Percentiles rank a stretch among this genome's conserved stretches.
phyloP scores from a whole-genome alignment of 2,113 vertebrate species.

The Okapia johnstoni region DNA sequence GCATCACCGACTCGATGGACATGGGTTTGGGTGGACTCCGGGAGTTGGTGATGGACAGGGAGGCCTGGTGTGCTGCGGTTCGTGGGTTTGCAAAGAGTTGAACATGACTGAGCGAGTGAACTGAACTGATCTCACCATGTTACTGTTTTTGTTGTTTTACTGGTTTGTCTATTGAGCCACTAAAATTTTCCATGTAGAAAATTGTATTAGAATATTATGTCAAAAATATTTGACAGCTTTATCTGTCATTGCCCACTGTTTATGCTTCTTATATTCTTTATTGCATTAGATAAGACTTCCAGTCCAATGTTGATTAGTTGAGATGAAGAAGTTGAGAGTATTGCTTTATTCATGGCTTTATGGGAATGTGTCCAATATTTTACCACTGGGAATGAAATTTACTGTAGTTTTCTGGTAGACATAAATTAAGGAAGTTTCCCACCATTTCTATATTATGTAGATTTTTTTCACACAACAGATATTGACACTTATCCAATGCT shows the following conservation, averaged over 20 bases:
- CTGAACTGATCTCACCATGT: neutral
- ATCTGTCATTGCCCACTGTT: neutral
- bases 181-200: neutral
- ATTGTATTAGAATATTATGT: neutral
- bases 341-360: neutral
- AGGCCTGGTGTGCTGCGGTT: neutral
- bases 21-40: neutral
- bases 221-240: neutral
- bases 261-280: neutral
- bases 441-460: neutral
- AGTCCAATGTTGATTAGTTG: neutral
- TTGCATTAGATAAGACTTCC: neutral
- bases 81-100: neutral
- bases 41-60: neutral
- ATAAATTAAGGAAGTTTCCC: neutral
- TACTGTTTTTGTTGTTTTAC: neutral
- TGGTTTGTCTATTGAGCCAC: neutral
- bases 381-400: neutral
- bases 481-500: neutral
- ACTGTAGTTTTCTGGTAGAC: neutral
- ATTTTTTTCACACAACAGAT: neutral
- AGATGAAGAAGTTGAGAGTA: neutral
- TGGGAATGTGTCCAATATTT: neutral
- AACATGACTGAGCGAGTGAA: neutral
- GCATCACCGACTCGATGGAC: neutral